phyloP scores from a whole-genome alignment of 1,140 invertebrate genomes.

The fruit fly (Drosophila melanogaster) region DNA sequence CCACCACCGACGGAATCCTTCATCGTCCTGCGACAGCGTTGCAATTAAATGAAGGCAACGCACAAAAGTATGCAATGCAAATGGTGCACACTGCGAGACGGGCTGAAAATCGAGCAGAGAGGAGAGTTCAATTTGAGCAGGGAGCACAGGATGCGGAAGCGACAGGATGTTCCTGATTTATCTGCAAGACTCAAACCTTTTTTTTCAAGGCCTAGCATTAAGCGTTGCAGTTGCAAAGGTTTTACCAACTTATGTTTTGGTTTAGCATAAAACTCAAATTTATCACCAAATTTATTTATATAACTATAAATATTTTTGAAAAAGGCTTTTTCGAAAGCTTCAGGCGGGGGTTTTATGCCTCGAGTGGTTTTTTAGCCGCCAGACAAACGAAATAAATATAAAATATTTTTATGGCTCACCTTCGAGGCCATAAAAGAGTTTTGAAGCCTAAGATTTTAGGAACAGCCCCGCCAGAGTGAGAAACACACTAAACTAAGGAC shows the following conservation, averaged over 20 bases:
- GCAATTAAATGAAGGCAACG: slow-evolving; percentile 73
- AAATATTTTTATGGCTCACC: slow-evolving; percentile 20
- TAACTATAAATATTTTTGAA: not conserved
- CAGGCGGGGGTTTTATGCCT: not conserved
- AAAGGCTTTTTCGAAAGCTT: too few relatives aligned
- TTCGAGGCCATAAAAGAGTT: slow-evolving; percentile 4
- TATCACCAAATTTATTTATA: too few relatives aligned
- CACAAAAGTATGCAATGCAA: slow-evolving; percentile 62
- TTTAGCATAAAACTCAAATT: not conserved
- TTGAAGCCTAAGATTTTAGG: slow-evolving; percentile 21
- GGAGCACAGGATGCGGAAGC: not conserved
- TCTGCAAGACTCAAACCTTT: not conserved
- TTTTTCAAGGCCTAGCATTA: not conserved
- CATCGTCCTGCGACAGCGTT: slow-evolving; percentile 41
- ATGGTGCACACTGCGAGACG: slow-evolving; percentile 36
- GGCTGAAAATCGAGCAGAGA: slow-evolving; percentile 45
- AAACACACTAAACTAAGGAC: not conserved
- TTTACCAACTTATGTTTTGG: not conserved
- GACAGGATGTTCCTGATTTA: slow-evolving; percentile 2
- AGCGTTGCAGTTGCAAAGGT: not conserved
- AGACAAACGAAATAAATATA: not conserved
- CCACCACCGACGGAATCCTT: not conserved
- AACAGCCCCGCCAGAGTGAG: slow-evolving; percentile 2
- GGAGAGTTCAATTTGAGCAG: slow-evolving; percentile 22
- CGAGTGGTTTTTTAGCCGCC: not conserved